These are phyloP conservation scores for Rhinella marina DNA, from an alignment of 2,797 vertebrate genomes.

Conservation along the genomic window DNA sequence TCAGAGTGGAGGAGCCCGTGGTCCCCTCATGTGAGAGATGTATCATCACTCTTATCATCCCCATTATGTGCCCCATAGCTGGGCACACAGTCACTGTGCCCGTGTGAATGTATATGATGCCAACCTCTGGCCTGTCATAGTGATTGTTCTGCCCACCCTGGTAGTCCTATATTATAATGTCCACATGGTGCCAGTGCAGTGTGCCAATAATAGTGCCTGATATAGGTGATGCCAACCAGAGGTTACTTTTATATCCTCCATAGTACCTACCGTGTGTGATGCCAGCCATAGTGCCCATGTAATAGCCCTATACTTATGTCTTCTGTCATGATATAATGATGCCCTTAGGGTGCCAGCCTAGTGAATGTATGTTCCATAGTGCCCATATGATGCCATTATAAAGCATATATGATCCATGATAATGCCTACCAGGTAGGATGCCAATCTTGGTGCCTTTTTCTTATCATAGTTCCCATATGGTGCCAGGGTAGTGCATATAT, in stretches of 20 bases:
- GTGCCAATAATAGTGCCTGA: not conserved
- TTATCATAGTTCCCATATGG: no score
- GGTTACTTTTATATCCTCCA: rapidly evolving
- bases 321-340: no score
- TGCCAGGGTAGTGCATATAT: not conserved
- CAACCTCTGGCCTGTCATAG: not conserved
- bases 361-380: not conserved
- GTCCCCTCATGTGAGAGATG: no score
- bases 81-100: not conserved
- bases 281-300: not conserved
- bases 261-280: not conserved
- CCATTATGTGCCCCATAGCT: not conserved
- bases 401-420: no score
- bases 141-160: not conserved
- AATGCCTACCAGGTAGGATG: not conserved
- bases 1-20: not conserved
- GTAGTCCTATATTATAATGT: not conserved
- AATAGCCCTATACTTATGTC: no score
- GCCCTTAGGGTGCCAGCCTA: not conserved
- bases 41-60: not conserved
- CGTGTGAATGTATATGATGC: not conserved
- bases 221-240: not conserved
- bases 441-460: not conserved
- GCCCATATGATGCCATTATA: not conserved
- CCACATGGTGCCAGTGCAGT: not conserved